Percentiles rank a stretch among this genome's conserved stretches.
These are phyloP conservation scores for Jaculus jaculus DNA, from an alignment of 2,113 vertebrate species.

Conservation along the genomic window DNA sequence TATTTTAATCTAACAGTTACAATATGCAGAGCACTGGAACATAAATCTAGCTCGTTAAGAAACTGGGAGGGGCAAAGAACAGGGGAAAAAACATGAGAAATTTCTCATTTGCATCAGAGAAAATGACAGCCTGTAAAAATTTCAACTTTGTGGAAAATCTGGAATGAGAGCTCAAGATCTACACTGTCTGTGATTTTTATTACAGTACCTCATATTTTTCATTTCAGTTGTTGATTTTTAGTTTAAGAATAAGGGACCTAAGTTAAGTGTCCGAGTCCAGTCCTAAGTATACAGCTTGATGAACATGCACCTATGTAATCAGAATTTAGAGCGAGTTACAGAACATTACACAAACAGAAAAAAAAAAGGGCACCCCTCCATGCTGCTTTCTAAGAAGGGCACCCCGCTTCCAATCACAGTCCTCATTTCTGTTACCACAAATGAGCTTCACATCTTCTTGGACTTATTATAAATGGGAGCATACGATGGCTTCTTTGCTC, in stretches of 20 bases:
- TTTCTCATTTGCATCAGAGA: conserved; percentile 3
- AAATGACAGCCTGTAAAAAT: conserved; percentile 49
- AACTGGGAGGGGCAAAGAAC: conserved; percentile 20
- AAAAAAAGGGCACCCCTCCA: background rate
- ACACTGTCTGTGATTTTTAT: conserved; percentile 41
- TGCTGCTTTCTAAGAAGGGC: background rate
- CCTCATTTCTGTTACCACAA: background rate
- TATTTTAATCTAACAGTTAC: conserved; percentile 75
- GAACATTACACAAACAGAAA: background rate
- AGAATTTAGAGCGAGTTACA: background rate
- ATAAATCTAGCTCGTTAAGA: conserved; percentile 59
- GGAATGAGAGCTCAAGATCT: conserved; percentile 46
- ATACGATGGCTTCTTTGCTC: background rate
- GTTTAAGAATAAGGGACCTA: conserved; percentile 17
- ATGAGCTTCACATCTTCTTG: conserved; percentile 26
- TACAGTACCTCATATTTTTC: conserved; percentile 15
- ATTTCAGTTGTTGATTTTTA: conserved; percentile 26
- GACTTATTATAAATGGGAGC: conserved; percentile 20
- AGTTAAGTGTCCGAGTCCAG: background rate
- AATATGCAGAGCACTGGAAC: conserved; percentile 51
- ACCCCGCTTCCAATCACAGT: background rate
- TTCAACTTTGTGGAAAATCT: conserved; percentile 21
- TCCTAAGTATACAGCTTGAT: background rate
- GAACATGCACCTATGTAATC: background rate
- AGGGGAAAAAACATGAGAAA: background rate